Base-by-base conservation (phyloP, 2,113 vertebrate genomes). In the Polypterus bichir region DNA sequence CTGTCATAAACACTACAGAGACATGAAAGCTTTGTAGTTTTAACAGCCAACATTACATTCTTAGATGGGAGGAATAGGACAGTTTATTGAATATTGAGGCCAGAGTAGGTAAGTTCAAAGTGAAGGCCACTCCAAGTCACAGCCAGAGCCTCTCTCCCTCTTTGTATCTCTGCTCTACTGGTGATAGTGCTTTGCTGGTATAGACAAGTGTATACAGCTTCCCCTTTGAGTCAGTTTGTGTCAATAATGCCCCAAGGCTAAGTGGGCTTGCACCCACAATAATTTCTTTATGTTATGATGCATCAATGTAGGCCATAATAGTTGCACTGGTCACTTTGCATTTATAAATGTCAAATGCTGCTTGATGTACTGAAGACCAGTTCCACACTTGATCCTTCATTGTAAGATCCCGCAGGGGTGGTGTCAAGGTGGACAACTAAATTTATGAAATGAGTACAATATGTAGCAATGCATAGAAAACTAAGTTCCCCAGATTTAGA, bases 401-500 rank as follows among this genome's bases (percentile, higher is more conserved):
- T 56, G 54, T 56, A 9, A 56, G 54, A 11, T 56, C 54, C 11
- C 9, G 10, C 6, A 56, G 54, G 6, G 54, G 54, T 3, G 10
- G 54, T 56, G 54, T 27, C 10, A 56, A 11, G 10, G 54, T 56
- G 54, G 54, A 3, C 44, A 56, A 10, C 10, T 6, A 6, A 6
- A 56, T 9, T 3, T 56, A 56, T 56, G 10, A 56, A 56, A 27
- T 27, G 27, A 47, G 46, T 5, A 47, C 58, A 59, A 47, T 59
- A 59, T 47, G 58, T 59, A 10, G 48, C 58, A 5, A 3, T 9
- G 4, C 58, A 46, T 47, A 59, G 58, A 59, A 59, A 59, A 47
- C 58, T 59, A 59, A 9, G 10, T 59, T n/a, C 5, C 9, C 9
- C 5, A 46, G 5, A 59, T 59, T 59, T n/a, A 10, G 7, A 46